phyloP scores from a whole-genome alignment of 2,797 vertebrate species.

The Channallabes apus region DNA sequence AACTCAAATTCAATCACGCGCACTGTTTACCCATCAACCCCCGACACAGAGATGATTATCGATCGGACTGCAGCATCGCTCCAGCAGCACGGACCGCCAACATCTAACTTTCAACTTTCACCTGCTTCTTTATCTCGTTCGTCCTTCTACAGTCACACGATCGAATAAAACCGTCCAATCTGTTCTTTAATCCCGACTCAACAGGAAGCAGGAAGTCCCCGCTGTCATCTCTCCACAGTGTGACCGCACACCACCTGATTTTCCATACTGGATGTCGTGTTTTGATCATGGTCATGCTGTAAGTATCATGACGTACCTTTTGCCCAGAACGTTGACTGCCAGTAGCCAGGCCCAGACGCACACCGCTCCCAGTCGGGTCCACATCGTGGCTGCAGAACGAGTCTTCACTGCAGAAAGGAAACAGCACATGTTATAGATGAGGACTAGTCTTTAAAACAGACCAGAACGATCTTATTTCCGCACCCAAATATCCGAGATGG shows the following conservation, averaged over 20 bases:
- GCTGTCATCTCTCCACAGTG: background rate
- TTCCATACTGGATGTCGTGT: background rate
- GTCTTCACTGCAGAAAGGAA: conserved; percentile 73
- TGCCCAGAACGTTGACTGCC: conserved; percentile 74
- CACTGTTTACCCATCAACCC: conserved; percentile 13
- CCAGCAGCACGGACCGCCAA: background rate
- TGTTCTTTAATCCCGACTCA: background rate
- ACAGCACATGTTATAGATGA: background rate
- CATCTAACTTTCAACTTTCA: background rate
- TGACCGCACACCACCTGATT: background rate
- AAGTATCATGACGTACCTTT: conserved; percentile 81
- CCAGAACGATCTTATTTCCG: background rate
- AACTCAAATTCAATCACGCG: conserved; percentile 5
- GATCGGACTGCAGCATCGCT: background rate
- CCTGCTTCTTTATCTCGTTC: background rate
- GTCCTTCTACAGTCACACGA: background rate
- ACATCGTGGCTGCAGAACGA: conserved; percentile 78
- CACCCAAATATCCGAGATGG: background rate
- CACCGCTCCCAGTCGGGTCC: conserved; percentile 80
- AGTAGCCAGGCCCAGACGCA: conserved; percentile 88
- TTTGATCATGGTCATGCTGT: background rate
- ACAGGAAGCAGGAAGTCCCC: background rate
- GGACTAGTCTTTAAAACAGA: background rate
- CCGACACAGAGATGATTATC: background rate
- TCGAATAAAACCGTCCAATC: background rate